Conservation (phyloP, 2,888 invertebrate species). For the Melolontha melolontha region DNA sequence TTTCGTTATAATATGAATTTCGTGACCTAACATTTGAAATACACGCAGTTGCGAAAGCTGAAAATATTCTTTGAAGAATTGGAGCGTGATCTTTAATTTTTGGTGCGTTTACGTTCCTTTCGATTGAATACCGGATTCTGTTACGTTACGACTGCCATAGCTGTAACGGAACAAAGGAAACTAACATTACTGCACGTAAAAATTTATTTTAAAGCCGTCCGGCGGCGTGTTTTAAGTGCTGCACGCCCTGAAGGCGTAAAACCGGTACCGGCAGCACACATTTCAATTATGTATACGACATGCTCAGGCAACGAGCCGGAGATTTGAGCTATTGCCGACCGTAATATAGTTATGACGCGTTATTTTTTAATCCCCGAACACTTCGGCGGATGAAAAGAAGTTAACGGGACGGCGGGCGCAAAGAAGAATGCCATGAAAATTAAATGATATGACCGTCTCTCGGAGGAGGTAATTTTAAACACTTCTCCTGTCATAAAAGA, state of each 20-base stretch:
- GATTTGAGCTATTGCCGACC: constrained; percentile 58
- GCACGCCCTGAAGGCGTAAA: constrained; percentile 47
- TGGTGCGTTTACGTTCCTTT: constrained; percentile 18
- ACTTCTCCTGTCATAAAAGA: constrained; percentile 65
- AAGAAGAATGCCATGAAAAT: constrained; percentile 62
- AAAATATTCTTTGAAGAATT: constrained; percentile 37
- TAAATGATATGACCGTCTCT: constrained; percentile 65
- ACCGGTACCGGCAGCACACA: constrained; percentile 50
- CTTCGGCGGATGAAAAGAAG: constrained; percentile 37
- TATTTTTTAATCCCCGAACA: constrained; percentile 62
- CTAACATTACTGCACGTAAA: constrained; percentile 49
- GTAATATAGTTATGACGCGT: constrained; percentile 63
- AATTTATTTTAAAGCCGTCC: constrained; percentile 53
- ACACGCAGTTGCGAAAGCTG: too few relatives aligned
- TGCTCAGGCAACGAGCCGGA: constrained; percentile 51
- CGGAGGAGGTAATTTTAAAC: constrained; percentile 65
- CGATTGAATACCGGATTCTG: constrained; percentile 32
- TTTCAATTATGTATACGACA: constrained; percentile 58
- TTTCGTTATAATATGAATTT: neutral
- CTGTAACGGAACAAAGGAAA: constrained; percentile 35
- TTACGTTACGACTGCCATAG: constrained; percentile 27
- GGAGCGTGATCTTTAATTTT: constrained; percentile 49
- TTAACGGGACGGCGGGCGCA: constrained; percentile 45
- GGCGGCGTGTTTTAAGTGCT: constrained; percentile 52
- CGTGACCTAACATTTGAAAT: neutral